Evolutionary conservation across 2,888 invertebrate species (phyloP).

Genomic region (Neuroscelio doddi): DNA sequence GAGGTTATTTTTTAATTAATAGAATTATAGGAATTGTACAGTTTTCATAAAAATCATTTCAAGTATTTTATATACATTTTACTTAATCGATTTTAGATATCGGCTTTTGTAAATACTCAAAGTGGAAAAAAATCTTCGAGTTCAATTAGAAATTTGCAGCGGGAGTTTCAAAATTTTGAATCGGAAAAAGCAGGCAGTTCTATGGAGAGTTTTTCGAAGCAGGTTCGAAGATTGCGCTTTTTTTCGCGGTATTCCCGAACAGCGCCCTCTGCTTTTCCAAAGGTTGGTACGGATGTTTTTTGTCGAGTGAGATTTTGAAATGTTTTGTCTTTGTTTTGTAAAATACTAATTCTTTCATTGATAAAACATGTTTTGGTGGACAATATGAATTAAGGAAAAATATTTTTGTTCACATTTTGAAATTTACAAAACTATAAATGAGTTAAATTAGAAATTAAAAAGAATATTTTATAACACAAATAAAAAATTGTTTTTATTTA

Average conservation of each 20-base stretch:
- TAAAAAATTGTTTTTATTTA: too few relatives aligned
- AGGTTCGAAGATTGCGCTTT: constrained; percentile 22
- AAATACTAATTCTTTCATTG: too few relatives aligned
- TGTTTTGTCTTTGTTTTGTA: too few relatives aligned
- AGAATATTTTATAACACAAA: too few relatives aligned
- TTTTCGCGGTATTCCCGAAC: constrained; percentile 12
- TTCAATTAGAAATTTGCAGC: constrained; percentile 29
- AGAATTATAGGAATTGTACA: too few relatives aligned
- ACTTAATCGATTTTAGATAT: constrained; percentile 53
- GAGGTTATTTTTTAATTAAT: constrained; percentile 55
- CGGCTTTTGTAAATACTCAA: constrained; percentile 65
- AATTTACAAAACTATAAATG: too few relatives aligned
- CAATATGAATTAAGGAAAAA: too few relatives aligned
- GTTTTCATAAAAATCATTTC: too few relatives aligned
- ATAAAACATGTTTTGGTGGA: too few relatives aligned
- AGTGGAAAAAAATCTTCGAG: constrained; percentile 30
- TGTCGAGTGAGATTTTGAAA: too few relatives aligned
- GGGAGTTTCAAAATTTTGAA: constrained; percentile 31
- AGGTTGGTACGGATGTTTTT: constrained; percentile 12
- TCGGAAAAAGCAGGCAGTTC: not conserved
- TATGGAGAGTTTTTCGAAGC: constrained; percentile 33
- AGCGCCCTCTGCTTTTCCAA: constrained; percentile 8
- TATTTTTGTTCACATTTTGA: too few relatives aligned
- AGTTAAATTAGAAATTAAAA: too few relatives aligned
- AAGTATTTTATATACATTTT: constrained; percentile 4